Evolutionary conservation across 2,113 vertebrate genomes (phyloP).

Genomic region (Mellivora capensis): DNA sequence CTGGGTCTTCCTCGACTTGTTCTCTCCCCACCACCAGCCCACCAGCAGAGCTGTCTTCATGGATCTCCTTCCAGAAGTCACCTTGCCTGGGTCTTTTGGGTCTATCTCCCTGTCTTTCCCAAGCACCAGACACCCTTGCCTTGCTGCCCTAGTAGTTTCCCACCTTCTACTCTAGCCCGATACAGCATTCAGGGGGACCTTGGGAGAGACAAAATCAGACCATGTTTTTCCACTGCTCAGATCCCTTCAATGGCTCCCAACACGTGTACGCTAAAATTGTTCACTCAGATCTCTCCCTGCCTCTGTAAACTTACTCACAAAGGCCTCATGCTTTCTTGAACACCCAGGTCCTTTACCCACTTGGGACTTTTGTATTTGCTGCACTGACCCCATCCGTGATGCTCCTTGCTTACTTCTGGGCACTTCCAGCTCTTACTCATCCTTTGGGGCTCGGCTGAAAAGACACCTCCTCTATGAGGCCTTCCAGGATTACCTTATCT

Average conservation of each 20-base stretch:
- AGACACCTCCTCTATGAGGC: background rate
- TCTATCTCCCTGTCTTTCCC: background rate
- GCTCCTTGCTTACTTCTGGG: background rate
- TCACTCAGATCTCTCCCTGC: background rate
- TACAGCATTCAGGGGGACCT: background rate
- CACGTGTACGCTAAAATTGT: background rate
- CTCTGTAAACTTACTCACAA: background rate
- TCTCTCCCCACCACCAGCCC: background rate
- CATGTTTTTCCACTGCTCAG: background rate
- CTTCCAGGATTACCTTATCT: background rate
- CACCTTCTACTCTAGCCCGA: background rate
- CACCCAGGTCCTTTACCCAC: background rate
- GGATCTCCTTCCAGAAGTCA: background rate
- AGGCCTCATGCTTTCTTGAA: background rate
- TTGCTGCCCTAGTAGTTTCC: too few species aligned
- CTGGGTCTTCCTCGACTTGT: rapidly evolving
- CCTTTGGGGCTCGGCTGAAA: background rate
- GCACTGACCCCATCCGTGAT: too few species aligned
- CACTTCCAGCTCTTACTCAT: background rate
- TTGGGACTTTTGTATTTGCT: background rate
- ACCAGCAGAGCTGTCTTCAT: too few species aligned
- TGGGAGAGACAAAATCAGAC: background rate
- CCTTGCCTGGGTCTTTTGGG: background rate
- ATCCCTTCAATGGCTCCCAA: background rate
- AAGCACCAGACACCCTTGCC: background rate